A percentile compares a stretch with the other conserved stretches of the same genome.
These are phyloP conservation scores for Chesias legatella DNA, from an alignment of 2,888 invertebrate species.

Conservation along the genomic window DNA sequence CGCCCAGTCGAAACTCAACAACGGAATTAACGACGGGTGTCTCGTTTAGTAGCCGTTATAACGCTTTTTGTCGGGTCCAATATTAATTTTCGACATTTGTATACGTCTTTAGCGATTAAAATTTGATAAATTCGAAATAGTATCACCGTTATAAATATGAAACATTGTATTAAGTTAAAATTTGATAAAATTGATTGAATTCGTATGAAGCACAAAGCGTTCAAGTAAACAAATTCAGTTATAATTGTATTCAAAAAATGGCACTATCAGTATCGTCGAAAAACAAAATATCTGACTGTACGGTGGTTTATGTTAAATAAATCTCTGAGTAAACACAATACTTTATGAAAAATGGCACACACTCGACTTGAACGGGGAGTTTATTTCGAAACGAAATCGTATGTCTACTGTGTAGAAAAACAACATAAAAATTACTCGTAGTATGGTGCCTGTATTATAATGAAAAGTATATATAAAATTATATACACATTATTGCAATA, in stretches of 20 bases:
- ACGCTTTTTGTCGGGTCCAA: constrained; percentile 65
- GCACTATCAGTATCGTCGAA: no score
- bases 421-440: constrained; percentile 56
- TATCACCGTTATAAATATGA: constrained; percentile 49
- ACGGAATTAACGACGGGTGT: constrained; percentile 82
- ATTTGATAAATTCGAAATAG: constrained; percentile 67
- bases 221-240: neutral
- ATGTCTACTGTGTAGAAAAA: constrained; percentile 80
- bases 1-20: constrained; percentile 72
- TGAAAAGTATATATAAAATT: neutral
- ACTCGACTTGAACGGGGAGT: constrained; percentile 56
- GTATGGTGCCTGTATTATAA: constrained; percentile 49
- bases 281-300: no score
- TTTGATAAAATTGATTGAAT: no score
- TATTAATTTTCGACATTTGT: constrained; percentile 62
- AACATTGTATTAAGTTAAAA: neutral
- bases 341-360: constrained; percentile 34
- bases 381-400: constrained; percentile 77
- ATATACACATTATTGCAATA: constrained; percentile 13
- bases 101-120: constrained; percentile 65
- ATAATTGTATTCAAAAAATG: no score
- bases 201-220: constrained; percentile 1
- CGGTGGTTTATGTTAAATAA: neutral
- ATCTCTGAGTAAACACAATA: constrained; percentile 2
- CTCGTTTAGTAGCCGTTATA: constrained; percentile 72